Percentiles rank a stretch among this genome's conserved stretches.
These are phyloP conservation scores for Macropodus opercularis DNA, from an alignment of 2,797 vertebrate species.

Conservation along the genomic window DNA sequence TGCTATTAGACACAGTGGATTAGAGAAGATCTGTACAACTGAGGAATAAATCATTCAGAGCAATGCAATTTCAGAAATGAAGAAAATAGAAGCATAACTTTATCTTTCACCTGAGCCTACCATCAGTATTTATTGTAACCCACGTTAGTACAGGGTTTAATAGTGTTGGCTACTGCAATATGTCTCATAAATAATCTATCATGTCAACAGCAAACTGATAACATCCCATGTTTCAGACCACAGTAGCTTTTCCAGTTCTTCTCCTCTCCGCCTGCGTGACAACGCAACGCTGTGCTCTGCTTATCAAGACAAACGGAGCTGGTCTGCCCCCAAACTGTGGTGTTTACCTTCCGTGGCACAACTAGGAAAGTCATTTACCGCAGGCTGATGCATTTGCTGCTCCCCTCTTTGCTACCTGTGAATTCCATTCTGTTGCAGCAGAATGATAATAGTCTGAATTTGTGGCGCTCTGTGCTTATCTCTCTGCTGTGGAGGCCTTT, in stretches of 20 bases:
- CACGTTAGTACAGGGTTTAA: background rate
- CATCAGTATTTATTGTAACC: background rate
- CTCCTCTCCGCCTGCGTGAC: conserved; percentile 41
- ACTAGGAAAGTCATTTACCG: conserved; percentile 49
- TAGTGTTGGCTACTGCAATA: conserved; percentile 8
- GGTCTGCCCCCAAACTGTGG: conserved; percentile 56
- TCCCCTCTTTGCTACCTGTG: conserved; percentile 3
- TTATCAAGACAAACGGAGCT: conserved; percentile 62
- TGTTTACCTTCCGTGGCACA: conserved; percentile 52
- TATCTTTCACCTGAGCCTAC: background rate
- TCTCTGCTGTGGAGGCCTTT: conserved; percentile 1
- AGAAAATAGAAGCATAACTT: background rate
- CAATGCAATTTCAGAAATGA: conserved; percentile 1
- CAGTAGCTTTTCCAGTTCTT: conserved; percentile 29
- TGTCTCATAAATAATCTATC: conserved; percentile 26
- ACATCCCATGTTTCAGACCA: conserved; percentile 46
- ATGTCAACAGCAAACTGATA: conserved; percentile 43
- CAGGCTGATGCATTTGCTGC: conserved; percentile 32
- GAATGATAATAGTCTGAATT: conserved; percentile 36
- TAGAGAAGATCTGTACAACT: background rate
- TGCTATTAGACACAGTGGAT: conserved; percentile 17
- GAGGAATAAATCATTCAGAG: conserved; percentile 10
- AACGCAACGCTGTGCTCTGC: conserved; percentile 44
- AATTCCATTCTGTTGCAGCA: conserved; percentile 36
- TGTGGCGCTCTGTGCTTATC: conserved; percentile 5